A percentile compares a stretch with the other conserved stretches of the same genome.
phyloP scores from a whole-genome alignment of 2,797 vertebrate species.

The Acipenser ruthenus region DNA sequence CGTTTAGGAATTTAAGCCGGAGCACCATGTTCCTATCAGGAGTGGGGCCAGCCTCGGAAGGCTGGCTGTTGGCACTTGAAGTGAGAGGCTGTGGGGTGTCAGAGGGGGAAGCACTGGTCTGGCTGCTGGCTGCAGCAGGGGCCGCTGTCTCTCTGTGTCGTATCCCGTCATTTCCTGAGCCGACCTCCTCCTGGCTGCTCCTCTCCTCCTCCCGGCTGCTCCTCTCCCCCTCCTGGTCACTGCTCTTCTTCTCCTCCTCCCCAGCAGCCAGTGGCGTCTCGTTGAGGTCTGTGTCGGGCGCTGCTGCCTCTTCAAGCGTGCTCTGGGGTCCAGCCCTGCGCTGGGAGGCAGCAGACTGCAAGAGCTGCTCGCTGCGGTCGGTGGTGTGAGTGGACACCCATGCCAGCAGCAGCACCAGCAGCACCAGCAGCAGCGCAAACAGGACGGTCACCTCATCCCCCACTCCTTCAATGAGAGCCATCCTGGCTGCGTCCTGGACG shows the following conservation, averaged over 20 bases:
- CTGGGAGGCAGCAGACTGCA: slow-evolving; percentile 23
- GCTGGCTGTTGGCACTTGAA: slow-evolving; percentile 22
- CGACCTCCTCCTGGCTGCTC: background rate
- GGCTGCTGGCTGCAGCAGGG: slow-evolving; percentile 3
- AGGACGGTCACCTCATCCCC: slow-evolving; percentile 82
- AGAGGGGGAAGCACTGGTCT: slow-evolving; percentile 15
- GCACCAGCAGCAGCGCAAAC: slow-evolving; percentile 58
- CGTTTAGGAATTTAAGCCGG: slow-evolving; percentile 86
- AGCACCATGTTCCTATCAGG: slow-evolving; percentile 66
- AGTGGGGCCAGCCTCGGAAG: slow-evolving; percentile 20
- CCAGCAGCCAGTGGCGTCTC: slow-evolving; percentile 21
- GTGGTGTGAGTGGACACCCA: slow-evolving; percentile 77
- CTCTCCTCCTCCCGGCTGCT: slow-evolving; percentile 14
- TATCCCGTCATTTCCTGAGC: slow-evolving; percentile 27
- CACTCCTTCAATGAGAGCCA: slow-evolving; percentile 84
- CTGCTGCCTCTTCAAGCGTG: slow-evolving; percentile 5
- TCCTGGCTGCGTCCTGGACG: slow-evolving; percentile 46
- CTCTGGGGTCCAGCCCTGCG: slow-evolving; percentile 20
- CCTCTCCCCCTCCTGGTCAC: slow-evolving; percentile 19
- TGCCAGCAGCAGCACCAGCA: slow-evolving; percentile 68
- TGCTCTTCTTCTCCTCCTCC: background rate
- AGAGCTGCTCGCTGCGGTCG: slow-evolving; percentile 51
- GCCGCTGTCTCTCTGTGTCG: slow-evolving; percentile 29
- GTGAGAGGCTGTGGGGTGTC: slow-evolving; percentile 16
- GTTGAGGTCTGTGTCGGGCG: slow-evolving; percentile 11